These are phyloP conservation scores for Cataglyphis cursor DNA, from an alignment of 2,888 invertebrate genomes.

Conservation along the genomic window DNA sequence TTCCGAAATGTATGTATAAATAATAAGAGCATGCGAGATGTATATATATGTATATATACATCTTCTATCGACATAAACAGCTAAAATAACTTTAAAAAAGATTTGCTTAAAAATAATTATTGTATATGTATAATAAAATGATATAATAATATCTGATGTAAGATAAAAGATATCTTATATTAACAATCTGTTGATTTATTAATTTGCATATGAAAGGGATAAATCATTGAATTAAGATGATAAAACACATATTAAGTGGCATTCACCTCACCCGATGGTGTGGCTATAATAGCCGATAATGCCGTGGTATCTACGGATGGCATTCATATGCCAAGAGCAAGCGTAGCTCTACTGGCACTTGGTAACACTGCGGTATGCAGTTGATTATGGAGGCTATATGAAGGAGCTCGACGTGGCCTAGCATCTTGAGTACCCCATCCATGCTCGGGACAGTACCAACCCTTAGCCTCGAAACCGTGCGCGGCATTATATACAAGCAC, in stretches of 20 bases:
- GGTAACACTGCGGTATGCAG: slow-evolving; percentile 86
- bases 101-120: neutral
- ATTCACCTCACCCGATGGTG: slow-evolving; percentile 24
- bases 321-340: slow-evolving; percentile 84
- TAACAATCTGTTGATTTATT: neutral
- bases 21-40: neutral
- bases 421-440: slow-evolving; percentile 86
- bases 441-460: slow-evolving; percentile 71
- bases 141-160: neutral
- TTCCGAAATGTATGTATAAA: slow-evolving; percentile 34
- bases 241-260: slow-evolving; percentile 25
- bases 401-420: slow-evolving; percentile 86
- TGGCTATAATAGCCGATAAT: slow-evolving; percentile 60
- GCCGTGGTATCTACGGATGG: slow-evolving; percentile 75
- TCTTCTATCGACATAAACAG: neutral
- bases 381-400: slow-evolving; percentile 87
- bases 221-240: neutral
- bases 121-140: neutral
- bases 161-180: too few relatives aligned
- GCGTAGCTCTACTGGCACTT: slow-evolving; percentile 80
- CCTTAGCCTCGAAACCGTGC: slow-evolving; percentile 75
- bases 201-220: neutral
- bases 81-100: neutral
- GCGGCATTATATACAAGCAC: slow-evolving; percentile 76
- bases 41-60: neutral